These are phyloP conservation scores for Aromia moschata DNA, from an alignment of 2,888 invertebrate genomes.

Conservation along the genomic window DNA sequence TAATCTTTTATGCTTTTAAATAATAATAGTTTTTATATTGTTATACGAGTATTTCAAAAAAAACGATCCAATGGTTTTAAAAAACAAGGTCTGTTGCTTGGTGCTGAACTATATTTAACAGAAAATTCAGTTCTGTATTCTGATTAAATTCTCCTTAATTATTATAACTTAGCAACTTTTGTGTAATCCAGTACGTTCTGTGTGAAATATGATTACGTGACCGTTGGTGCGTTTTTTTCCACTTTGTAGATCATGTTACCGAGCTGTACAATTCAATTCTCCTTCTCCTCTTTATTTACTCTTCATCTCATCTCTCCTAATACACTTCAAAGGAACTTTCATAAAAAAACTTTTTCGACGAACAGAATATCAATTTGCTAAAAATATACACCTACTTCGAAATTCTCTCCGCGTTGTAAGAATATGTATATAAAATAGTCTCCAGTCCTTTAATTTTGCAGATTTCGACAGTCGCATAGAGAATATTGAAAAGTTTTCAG, in stretches of 20 bases:
- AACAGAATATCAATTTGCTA: constrained; percentile 30
- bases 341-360: constrained; percentile 20
- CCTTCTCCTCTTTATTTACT: constrained; percentile 15
- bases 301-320: constrained; percentile 20
- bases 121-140: too few relatives aligned
- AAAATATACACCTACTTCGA: constrained; percentile 26
- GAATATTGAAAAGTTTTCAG: constrained; percentile 25
- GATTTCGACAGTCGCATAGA: constrained; percentile 17
- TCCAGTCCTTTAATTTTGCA: constrained; percentile 30
- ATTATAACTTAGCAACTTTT: too few relatives aligned
- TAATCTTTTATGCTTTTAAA: too few relatives aligned
- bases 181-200: background rate
- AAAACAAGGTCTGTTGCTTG: too few relatives aligned
- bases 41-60: too few relatives aligned
- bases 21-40: too few relatives aligned
- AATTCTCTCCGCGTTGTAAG: constrained; percentile 21
- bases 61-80: too few relatives aligned
- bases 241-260: constrained; percentile 1
- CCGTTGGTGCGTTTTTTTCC: background rate
- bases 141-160: too few relatives aligned
- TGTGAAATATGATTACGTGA: background rate
- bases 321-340: constrained; percentile 22
- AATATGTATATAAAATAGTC: constrained; percentile 33
- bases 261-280: constrained; percentile 7
- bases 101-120: too few relatives aligned